Evolutionary conservation across 1,140 invertebrate species (phyloP).

Genomic region (Halictus rubicundus): DNA sequence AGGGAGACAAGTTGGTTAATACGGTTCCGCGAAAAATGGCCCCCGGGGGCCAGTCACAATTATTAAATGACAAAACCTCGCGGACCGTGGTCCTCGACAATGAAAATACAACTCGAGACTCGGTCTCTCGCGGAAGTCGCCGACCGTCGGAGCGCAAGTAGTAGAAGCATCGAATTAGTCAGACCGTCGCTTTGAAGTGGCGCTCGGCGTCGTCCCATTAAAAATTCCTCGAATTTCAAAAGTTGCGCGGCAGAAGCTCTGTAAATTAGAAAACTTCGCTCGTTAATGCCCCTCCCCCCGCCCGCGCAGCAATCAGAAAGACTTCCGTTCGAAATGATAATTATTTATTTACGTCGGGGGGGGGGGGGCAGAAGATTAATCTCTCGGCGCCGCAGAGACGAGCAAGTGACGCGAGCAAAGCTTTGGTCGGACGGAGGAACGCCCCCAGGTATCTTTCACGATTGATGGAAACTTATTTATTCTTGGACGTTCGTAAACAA

Average conservation of each 20-base stretch:
- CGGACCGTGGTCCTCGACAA: too few species aligned
- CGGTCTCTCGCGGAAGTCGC: not conserved
- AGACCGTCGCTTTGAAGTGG: not conserved
- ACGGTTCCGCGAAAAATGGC: not conserved
- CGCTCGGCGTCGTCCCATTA: not conserved
- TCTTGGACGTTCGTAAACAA: too few species aligned
- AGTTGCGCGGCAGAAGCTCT: not conserved
- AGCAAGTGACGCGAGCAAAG: not conserved
- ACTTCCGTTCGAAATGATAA: not conserved
- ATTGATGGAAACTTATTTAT: too few species aligned
- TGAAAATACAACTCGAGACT: not conserved
- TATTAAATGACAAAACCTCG: not conserved
- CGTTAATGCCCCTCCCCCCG: not conserved
- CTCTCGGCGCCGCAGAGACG: too few species aligned
- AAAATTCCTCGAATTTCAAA: not conserved
- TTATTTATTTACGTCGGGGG: not conserved
- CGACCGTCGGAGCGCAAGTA: not conserved
- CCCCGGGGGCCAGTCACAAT: too few species aligned
- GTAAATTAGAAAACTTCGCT: not conserved
- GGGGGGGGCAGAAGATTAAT: too few species aligned
- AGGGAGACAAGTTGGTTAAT: too few species aligned
- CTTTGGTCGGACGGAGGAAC: too few species aligned
- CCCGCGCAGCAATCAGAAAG: not conserved
- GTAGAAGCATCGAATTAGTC: too few species aligned
- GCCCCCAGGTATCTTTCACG: too few species aligned